Percentiles rank a stretch among this genome's conserved stretches.
These are phyloP conservation scores for Exephanes ischioxanthus DNA, from an alignment of 2,888 invertebrate genomes.

Conservation along the genomic window DNA sequence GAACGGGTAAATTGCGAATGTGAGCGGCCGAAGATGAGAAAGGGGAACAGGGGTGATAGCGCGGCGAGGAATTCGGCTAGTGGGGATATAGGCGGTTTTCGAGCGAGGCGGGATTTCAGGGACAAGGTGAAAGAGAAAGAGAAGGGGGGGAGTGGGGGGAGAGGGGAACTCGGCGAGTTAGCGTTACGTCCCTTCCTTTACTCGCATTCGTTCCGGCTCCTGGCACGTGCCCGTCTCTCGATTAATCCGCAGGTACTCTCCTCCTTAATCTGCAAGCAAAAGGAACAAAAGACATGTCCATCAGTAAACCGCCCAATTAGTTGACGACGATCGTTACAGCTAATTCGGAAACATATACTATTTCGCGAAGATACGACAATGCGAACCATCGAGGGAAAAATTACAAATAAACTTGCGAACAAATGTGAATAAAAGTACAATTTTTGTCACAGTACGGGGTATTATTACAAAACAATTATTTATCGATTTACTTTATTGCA, in stretches of 20 bases:
- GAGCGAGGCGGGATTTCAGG: constrained; percentile 72
- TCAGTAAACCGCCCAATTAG: neutral
- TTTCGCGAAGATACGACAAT: too few relatives aligned
- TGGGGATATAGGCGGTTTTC: constrained; percentile 66
- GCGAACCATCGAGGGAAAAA: too few relatives aligned
- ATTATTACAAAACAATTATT: too few relatives aligned
- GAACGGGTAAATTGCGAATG: constrained; percentile 47
- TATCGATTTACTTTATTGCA: too few relatives aligned
- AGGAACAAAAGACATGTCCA: constrained; percentile 48
- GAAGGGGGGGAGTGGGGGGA: constrained; percentile 85
- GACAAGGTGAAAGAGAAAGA: constrained; percentile 86
- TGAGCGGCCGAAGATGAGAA: neutral
- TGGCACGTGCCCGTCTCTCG: constrained; percentile 78
- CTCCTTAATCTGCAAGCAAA: constrained; percentile 80
- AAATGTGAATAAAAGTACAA: too few relatives aligned
- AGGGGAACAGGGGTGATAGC: constrained; percentile 10
- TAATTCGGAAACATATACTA: neutral
- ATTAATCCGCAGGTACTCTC: constrained; percentile 75
- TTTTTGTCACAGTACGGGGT: too few relatives aligned
- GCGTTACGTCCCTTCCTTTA: constrained; percentile 84
- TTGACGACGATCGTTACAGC: neutral
- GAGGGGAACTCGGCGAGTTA: constrained; percentile 78
- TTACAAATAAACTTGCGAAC: too few relatives aligned
- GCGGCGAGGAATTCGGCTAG: constrained; percentile 68
- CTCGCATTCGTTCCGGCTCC: constrained; percentile 80